Evolutionary conservation across 2,797 vertebrate species (phyloP), one percentile per base, ranked within the genome.

Genomic region (Tragopan temminckii): DNA sequence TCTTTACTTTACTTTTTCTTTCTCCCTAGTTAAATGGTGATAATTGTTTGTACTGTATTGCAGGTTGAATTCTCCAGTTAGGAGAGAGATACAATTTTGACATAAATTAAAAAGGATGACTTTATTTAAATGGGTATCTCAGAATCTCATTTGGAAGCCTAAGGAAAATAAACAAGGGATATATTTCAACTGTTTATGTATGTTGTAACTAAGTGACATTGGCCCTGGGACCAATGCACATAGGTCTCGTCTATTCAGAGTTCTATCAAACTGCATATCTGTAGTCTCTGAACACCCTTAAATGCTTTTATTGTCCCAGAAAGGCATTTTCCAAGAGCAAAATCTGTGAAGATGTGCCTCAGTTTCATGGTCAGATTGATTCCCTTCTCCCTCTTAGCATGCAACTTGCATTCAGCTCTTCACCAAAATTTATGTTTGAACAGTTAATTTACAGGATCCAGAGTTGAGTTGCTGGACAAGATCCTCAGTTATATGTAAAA

Each of bases 61-160:
- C 71, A 29, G 9, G 62, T 75, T 76, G 23, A 70, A 59, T 19
- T 76, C 15, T 72, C 70, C 31, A 15, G 0, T 83, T 68, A 64
- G 13, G 23, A 78, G 62, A 57, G 43, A 57, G 31, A 16, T 78
- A 31, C 52, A 23, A 66, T 87, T 84, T 55, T 68, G 8, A 33
- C 5, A 2, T 48, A 36, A 68, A 88, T 88, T 58, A 0, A 35
- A 91, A 88, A 90, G 13, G 15, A 7, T 52, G 42, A 21, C 11
- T 79, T 84, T 81, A 79, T 58, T 94, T 88, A 78, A 85, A 66
- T 69, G 9, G 16, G 35, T 84, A 20, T 68, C n/a, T 89, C 72
- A 58, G 53, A 71, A 48, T 61, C 36, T 1, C 67, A 36, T 85
- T 85, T 93, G 68, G 40, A 88, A 94, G 42, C 42, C 31, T 48